Evolutionary conservation across 2,113 vertebrate species (phyloP).

Genomic region (Neofelis nebulosa): DNA sequence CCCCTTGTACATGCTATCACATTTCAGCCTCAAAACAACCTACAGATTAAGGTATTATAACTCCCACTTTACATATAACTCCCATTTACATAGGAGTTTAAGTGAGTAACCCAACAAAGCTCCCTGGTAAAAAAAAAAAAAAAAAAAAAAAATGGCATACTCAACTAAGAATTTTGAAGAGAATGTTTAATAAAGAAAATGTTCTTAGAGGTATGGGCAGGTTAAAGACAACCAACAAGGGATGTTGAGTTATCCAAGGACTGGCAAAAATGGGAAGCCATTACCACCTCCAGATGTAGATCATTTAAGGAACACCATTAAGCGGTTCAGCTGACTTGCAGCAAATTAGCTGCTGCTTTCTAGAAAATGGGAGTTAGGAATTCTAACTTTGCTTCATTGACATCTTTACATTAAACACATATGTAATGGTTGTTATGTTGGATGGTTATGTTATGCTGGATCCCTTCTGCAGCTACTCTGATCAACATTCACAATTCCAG

Average conservation of each 20-base stretch:
- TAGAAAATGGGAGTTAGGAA: slow-evolving; percentile 93
- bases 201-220: background rate
- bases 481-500: slow-evolving; percentile 97
- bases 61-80: background rate
- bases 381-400: slow-evolving; percentile 93
- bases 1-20: background rate
- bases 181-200: background rate
- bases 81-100: background rate
- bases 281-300: background rate
- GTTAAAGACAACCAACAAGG: background rate
- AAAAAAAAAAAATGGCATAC: slow-evolving; percentile 11
- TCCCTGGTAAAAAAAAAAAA: slow-evolving; percentile 41
- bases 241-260: background rate
- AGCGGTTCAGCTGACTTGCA: slow-evolving; percentile 97
- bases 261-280: background rate
- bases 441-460: slow-evolving; percentile 66
- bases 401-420: slow-evolving; percentile 92
- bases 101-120: background rate
- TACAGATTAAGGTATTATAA: background rate
- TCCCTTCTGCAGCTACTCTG: slow-evolving; percentile 94
- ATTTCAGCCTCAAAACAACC: slow-evolving; percentile 3
- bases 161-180: slow-evolving; percentile 23
- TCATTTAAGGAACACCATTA: slow-evolving; percentile 86
- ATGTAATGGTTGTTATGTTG: slow-evolving; percentile 93
- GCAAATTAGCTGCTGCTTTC: slow-evolving; percentile 91